Conservation (phyloP, 2,113 vertebrate species). For the Syrmaticus mikado region DNA sequence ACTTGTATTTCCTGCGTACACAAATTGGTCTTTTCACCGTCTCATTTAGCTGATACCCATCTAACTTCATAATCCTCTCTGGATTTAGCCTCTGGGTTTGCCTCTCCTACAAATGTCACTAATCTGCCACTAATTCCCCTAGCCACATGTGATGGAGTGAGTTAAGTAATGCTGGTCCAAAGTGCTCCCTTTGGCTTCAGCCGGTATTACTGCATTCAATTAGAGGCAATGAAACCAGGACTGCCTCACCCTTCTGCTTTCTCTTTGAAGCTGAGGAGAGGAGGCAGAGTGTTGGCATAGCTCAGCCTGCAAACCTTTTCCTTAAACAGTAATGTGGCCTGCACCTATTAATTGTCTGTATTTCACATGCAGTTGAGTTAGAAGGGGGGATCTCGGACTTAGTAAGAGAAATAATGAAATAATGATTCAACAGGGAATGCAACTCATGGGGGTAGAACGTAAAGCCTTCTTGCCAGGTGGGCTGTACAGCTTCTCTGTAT, state of each 20-base stretch:
- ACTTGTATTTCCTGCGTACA: neutral
- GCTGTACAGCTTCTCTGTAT: neutral
- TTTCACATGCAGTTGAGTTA: neutral
- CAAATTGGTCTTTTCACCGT: neutral
- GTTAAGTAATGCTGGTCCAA: neutral
- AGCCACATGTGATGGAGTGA: neutral
- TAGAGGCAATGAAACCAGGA: neutral
- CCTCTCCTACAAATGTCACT: neutral
- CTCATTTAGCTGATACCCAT: neutral
- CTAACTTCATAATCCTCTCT: neutral
- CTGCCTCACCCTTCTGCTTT: neutral
- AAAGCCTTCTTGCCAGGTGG: neutral
- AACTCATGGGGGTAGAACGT: neutral
- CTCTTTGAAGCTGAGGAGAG: neutral
- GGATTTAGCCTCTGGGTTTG: neutral
- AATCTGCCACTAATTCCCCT: neutral
- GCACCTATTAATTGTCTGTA: neutral
- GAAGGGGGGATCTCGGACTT: neutral
- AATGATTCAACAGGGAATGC: neutral
- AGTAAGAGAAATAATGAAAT: neutral
- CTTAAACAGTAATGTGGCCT: neutral
- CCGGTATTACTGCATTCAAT: neutral
- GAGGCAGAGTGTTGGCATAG: neutral
- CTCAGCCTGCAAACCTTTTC: neutral
- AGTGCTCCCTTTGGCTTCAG: neutral